Percentiles rank a stretch among this genome's conserved stretches.
These are phyloP conservation scores for Morpho achilles DNA, from an alignment of 2,888 invertebrate species.

Conservation along the genomic window DNA sequence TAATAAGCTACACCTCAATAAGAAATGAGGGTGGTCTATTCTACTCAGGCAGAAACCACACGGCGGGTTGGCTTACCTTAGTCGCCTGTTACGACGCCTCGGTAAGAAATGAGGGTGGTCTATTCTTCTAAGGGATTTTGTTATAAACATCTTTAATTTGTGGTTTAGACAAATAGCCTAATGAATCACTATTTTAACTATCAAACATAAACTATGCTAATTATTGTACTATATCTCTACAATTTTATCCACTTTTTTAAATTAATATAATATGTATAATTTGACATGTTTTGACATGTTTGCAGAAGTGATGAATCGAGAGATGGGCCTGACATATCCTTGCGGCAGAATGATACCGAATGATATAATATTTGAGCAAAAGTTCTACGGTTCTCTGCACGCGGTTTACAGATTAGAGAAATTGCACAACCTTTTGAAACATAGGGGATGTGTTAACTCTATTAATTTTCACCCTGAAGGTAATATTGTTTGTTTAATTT, in stretches of 20 bases:
- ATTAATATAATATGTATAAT: background rate
- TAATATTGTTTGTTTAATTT: constrained; percentile 34
- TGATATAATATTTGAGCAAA: constrained; percentile 81
- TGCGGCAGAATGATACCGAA: constrained; percentile 62
- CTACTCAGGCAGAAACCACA: no score
- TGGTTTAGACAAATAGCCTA: no score
- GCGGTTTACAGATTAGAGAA: constrained; percentile 90
- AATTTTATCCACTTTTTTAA: background rate
- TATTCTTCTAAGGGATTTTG: no score
- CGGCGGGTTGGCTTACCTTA: no score
- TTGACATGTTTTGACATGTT: constrained; percentile 15
- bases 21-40: no score
- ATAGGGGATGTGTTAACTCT: constrained; percentile 95
- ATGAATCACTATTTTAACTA: no score
- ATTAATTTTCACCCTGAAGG: constrained; percentile 92
- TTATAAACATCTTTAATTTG: no score
- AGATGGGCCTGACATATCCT: constrained; percentile 78
- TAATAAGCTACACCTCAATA: no score
- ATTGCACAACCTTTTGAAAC: constrained; percentile 86
- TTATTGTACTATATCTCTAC: no score
- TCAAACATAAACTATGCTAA: no score
- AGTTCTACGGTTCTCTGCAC: constrained; percentile 90
- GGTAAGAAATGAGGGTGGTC: no score
- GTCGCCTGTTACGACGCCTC: no score
- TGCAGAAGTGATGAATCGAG: constrained; percentile 83